A percentile compares a stretch with the other conserved stretches of the same genome.
phyloP scores from a whole-genome alignment of 2,888 invertebrate genomes.

The Drosophila putrida region DNA sequence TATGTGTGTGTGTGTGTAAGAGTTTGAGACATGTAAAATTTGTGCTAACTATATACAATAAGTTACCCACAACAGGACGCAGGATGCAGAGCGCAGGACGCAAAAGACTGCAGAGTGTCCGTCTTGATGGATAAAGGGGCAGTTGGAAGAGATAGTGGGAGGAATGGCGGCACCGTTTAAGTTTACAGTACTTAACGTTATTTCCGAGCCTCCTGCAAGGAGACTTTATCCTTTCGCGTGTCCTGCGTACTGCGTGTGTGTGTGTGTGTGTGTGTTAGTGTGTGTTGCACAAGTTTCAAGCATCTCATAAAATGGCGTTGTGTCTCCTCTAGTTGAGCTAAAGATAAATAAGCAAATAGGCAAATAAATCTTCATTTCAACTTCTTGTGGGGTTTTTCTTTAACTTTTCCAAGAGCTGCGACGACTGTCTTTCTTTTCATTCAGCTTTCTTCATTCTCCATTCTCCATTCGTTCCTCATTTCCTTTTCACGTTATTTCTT shows the following conservation, averaged over 20 bases:
- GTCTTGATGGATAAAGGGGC: too few relatives aligned
- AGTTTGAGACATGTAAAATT: conserved; percentile 34
- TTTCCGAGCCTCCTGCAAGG: conserved; percentile 38
- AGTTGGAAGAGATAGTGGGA: neutral
- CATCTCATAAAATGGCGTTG: conserved; percentile 52
- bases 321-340: conserved; percentile 54
- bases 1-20: conserved; percentile 11
- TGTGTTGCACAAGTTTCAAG: conserved; percentile 45
- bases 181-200: conserved; percentile 64
- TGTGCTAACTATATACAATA: conserved; percentile 51
- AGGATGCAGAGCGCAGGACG: conserved; percentile 9
- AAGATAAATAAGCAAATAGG: conserved; percentile 81
- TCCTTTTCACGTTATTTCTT: conserved; percentile 5
- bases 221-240: conserved; percentile 33
- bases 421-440: conserved; percentile 17
- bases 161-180: conserved; percentile 40
- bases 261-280: neutral
- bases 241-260: conserved; percentile 3
- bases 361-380: conserved; percentile 82
- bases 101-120: conserved; percentile 8
- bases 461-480: neutral
- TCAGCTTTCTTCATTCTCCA: neutral
- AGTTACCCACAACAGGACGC: conserved; percentile 34
- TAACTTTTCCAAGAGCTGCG: conserved; percentile 53
- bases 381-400: conserved; percentile 65